Conservation (phyloP, 2,888 invertebrate genomes). For the Folsomia candida region DNA sequence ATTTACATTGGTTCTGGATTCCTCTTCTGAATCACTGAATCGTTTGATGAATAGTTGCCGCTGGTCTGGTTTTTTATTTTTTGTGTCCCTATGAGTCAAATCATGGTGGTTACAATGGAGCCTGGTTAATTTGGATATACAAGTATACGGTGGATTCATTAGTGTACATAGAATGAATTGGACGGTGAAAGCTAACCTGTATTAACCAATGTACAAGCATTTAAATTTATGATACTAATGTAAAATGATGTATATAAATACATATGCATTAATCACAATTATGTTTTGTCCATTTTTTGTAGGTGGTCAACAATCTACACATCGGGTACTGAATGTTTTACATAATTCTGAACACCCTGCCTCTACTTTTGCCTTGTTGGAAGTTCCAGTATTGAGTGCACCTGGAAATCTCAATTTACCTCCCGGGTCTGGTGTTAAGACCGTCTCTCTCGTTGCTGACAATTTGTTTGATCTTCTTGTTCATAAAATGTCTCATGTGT, state of each 20-base stretch:
- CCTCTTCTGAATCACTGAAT: background rate
- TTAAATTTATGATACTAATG: too few species aligned
- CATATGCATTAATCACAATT: too few species aligned
- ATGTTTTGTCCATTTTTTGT: too few species aligned
- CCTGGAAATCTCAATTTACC: slow-evolving; percentile 22
- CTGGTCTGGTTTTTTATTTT: too few species aligned
- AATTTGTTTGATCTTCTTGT: slow-evolving; percentile 85
- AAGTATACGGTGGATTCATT: too few species aligned
- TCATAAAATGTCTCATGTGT: slow-evolving; percentile 82
- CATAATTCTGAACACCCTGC: slow-evolving; percentile 95
- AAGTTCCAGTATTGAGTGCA: slow-evolving; percentile 55
- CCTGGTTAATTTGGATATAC: too few species aligned
- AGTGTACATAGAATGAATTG: too few species aligned
- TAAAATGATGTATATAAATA: too few species aligned
- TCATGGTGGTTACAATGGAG: too few species aligned
- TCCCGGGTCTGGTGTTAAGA: slow-evolving; percentile 64
- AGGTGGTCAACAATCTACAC: slow-evolving; percentile 3
- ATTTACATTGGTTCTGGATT: background rate
- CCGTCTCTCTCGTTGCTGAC: slow-evolving; percentile 84
- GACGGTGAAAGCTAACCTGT: background rate
- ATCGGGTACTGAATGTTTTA: slow-evolving; percentile 59
- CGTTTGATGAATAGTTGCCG: too few species aligned
- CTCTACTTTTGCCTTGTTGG: slow-evolving; percentile 86
- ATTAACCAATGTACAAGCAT: background rate
- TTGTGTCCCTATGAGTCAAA: too few species aligned